Conservation (phyloP, 2,888 invertebrate genomes). For the Chydorus sphaericus region DNA sequence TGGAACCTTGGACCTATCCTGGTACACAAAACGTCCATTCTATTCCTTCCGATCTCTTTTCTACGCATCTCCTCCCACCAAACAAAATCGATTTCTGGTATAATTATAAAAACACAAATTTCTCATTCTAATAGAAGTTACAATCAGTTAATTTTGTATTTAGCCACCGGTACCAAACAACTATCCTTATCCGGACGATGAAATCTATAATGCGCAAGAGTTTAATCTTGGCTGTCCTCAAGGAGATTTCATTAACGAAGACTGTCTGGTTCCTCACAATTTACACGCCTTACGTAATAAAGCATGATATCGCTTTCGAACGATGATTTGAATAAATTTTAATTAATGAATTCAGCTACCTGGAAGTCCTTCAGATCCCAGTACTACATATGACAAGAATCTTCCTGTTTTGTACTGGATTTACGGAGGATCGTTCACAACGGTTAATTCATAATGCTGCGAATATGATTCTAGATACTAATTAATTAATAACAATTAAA, state of each 20-base stretch:
- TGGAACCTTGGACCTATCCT: background rate
- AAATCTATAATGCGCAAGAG: slow-evolving; percentile 6
- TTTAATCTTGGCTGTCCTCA: slow-evolving; percentile 7
- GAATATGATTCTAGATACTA: no score
- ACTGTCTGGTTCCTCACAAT: slow-evolving; percentile 13
- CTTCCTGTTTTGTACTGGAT: slow-evolving; percentile 36
- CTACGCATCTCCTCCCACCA: slow-evolving; percentile 11
- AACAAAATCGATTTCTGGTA: slow-evolving; percentile 13
- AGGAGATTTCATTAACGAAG: background rate
- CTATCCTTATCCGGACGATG: slow-evolving; percentile 11
- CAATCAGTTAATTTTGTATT: no score
- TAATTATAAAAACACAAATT: background rate
- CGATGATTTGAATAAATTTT: background rate
- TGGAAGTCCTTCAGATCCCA: background rate
- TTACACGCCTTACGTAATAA: slow-evolving; percentile 13
- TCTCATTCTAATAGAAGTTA: no score
- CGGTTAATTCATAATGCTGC: slow-evolving; percentile 12
- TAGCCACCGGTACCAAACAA: background rate
- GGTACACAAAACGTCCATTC: background rate
- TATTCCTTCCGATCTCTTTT: slow-evolving; percentile 8
- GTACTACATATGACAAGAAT: background rate
- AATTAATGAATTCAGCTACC: background rate
- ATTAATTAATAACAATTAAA: no score
- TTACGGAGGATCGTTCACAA: slow-evolving; percentile 37
- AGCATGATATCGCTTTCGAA: background rate